Conservation (phyloP, 2,113 vertebrate species). For the Daboia siamensis region DNA sequence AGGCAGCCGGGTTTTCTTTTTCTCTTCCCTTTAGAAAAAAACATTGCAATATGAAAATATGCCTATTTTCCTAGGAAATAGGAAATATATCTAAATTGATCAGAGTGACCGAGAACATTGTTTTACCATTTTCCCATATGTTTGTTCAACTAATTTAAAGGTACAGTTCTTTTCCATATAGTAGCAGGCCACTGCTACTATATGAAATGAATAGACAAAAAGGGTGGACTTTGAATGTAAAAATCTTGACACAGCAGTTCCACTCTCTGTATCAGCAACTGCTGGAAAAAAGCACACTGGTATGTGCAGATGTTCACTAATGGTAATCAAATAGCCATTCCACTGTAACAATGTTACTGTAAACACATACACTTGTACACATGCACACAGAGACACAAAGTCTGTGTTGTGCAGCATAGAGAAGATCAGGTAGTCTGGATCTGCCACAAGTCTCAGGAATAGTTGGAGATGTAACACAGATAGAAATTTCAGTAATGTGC, state of each 20-base stretch:
- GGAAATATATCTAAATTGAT: not conserved
- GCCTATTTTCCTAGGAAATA: too few relatives aligned
- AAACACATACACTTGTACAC: not conserved
- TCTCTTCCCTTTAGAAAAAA: not conserved
- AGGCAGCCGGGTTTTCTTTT: not conserved
- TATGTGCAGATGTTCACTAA: not conserved
- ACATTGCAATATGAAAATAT: not conserved
- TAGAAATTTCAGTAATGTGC: not conserved
- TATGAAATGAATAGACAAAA: not conserved
- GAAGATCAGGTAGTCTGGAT: not conserved
- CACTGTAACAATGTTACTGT: not conserved
- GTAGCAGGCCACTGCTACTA: not conserved
- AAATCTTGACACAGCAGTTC: not conserved
- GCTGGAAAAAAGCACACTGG: not conserved
- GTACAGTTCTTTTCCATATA: not conserved
- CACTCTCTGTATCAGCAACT: not conserved
- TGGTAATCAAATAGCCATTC: not conserved
- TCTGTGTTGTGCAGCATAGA: not conserved
- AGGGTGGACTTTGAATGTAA: not conserved
- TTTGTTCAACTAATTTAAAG: not conserved
- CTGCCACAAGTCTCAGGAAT: not conserved
- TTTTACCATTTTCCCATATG: not conserved
- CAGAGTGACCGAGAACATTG: too few relatives aligned
- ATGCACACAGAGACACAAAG: not conserved
- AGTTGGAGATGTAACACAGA: not conserved